These are phyloP conservation scores for Heliocidaris tuberculata DNA, from an alignment of 35 echinoderm and acorn worm genomes.

Conservation along the genomic window DNA sequence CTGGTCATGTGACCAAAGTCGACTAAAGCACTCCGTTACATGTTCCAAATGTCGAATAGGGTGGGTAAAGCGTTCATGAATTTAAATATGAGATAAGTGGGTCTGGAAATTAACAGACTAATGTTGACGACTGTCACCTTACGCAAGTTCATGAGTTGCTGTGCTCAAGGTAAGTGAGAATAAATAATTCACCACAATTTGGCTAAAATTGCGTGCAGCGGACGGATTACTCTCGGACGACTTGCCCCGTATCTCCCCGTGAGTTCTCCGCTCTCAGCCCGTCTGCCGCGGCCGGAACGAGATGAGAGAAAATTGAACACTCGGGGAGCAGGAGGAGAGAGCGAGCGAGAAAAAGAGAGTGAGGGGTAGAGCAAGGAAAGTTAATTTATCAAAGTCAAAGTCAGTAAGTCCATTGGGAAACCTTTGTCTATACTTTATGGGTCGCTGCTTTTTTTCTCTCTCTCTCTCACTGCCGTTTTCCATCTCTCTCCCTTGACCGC, in stretches of 20 bases:
- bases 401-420: not conserved
- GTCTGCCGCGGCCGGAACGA: not conserved
- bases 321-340: not conserved
- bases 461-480: not conserved
- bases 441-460: not conserved
- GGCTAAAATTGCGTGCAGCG: slow-evolving; percentile 45
- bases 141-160: not conserved
- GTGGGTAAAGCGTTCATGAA: too few relatives aligned
- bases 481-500: not conserved
- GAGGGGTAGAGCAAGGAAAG: not conserved
- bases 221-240: slow-evolving; percentile 18
- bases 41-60: too few relatives aligned
- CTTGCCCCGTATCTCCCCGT: not conserved
- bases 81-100: not conserved
- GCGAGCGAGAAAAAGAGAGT: not conserved
- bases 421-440: slow-evolving; percentile 17
- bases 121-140: not conserved
- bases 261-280: not conserved
- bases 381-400: slow-evolving; percentile 19
- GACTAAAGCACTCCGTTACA: too few relatives aligned
- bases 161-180: slow-evolving; percentile 6
- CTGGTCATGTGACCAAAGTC: too few relatives aligned
- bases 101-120: not conserved
- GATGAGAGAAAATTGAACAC: slow-evolving; percentile 8
- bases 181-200: slow-evolving; percentile 45